Conservation (phyloP, 2,113 vertebrate species). For the Cnemophilus loriae region DNA sequence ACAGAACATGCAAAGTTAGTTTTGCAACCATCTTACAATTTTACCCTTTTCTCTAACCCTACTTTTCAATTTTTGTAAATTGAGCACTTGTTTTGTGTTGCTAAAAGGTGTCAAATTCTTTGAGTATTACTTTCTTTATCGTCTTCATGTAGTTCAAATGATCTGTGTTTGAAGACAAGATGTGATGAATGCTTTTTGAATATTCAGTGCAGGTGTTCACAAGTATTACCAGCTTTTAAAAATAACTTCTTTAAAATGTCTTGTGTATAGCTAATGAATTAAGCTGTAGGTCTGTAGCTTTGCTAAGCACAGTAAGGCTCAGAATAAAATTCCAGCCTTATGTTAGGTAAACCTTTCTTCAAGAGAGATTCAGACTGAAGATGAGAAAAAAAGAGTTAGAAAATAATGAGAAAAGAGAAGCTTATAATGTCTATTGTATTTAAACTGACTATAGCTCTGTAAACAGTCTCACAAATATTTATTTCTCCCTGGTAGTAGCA, state of each 20-base stretch:
- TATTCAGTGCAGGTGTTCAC: not conserved
- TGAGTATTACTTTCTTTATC: slow-evolving; percentile 9
- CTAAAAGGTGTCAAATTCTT: slow-evolving; percentile 40
- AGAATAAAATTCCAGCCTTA: not conserved
- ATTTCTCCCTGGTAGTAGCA: not conserved
- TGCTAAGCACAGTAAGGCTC: not conserved
- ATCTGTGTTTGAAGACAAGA: not conserved
- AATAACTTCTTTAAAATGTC: not conserved
- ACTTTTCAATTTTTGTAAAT: slow-evolving; percentile 39
- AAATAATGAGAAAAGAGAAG: not conserved
- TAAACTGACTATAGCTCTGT: not conserved
- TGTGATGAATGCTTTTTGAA: not conserved
- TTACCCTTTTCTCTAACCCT: not conserved
- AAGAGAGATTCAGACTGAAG: not conserved
- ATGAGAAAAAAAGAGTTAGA: not conserved
- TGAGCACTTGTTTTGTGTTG: slow-evolving; percentile 36
- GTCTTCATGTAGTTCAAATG: not conserved
- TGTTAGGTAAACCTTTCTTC: not conserved
- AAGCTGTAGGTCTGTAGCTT: not conserved
- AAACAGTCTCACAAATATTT: not conserved
- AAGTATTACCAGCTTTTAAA: not conserved
- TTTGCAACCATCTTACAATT: slow-evolving; percentile 10
- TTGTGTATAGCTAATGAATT: not conserved
- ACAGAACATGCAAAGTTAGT: not conserved
- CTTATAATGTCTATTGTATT: not conserved